phyloP scores from a whole-genome alignment of 2,888 invertebrate genomes.

The Drosophila mayaguana region DNA sequence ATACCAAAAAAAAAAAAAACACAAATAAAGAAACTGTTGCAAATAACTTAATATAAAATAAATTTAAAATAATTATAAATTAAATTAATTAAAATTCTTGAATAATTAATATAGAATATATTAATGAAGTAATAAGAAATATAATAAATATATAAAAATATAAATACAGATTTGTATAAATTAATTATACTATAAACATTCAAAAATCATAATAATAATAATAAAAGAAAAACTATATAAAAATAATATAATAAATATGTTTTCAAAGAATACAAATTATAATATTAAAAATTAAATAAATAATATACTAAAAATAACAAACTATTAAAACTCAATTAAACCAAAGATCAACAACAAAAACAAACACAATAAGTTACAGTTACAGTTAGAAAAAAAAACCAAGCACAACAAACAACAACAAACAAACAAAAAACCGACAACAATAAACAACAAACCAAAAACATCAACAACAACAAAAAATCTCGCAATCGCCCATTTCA shows the following conservation, averaged over 20 bases:
- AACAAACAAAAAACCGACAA: conserved; percentile 44
- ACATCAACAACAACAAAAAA: conserved; percentile 47
- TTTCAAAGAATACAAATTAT: not conserved
- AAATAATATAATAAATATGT: not conserved
- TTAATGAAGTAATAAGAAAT: too few species aligned
- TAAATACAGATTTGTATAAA: not conserved
- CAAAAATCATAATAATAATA: not conserved
- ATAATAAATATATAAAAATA: not conserved
- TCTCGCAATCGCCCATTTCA: conserved; percentile 85
- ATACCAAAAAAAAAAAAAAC: too few species aligned
- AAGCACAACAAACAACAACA: conserved; percentile 35
- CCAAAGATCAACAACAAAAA: conserved; percentile 14
- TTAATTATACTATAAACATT: not conserved
- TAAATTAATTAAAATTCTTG: too few species aligned
- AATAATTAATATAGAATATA: too few species aligned
- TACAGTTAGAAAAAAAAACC: conserved; percentile 55
- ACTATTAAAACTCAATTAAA: conserved; percentile 2
- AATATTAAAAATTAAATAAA: conserved; percentile 9
- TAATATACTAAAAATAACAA: not conserved
- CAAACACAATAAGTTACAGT: conserved; percentile 47
- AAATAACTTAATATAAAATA: too few species aligned
- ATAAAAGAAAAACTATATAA: not conserved
- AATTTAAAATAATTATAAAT: too few species aligned
- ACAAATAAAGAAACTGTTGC: too few species aligned
- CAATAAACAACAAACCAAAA: conserved; percentile 50